These are phyloP conservation scores for Hybognathus amarus DNA, from an alignment of 2,797 vertebrate genomes.

Conservation along the genomic window DNA sequence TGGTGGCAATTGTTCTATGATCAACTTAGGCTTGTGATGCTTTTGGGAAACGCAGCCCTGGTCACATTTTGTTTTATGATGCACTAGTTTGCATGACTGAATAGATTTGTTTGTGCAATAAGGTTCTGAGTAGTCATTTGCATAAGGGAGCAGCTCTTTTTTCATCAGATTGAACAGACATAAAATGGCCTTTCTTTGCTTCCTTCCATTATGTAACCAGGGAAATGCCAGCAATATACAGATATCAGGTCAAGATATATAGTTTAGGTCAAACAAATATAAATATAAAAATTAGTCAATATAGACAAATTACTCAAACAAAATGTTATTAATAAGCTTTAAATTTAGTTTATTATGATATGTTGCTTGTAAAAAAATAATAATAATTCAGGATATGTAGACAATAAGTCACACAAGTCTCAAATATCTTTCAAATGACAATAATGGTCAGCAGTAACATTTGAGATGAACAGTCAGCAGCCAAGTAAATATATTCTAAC, in stretches of 20 bases:
- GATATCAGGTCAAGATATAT: neutral
- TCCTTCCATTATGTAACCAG: constrained; percentile 3
- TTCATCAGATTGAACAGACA: constrained; percentile 17
- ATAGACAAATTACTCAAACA: neutral
- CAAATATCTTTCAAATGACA: neutral
- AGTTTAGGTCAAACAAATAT: neutral
- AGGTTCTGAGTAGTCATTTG: constrained; percentile 66
- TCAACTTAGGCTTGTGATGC: neutral
- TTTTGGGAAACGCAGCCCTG: neutral
- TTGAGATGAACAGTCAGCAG: neutral
- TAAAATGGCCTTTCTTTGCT: neutral
- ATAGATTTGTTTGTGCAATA: constrained; percentile 76
- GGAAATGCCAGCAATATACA: neutral
- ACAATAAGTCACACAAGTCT: neutral
- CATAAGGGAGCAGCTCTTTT: constrained; percentile 43
- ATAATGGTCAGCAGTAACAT: neutral
- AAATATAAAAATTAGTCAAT: too few species aligned
- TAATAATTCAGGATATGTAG: neutral
- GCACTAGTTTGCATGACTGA: constrained; percentile 71
- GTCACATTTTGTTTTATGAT: constrained; percentile 12
- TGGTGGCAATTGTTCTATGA: neutral
- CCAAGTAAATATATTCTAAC: neutral
- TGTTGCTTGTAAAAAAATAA: neutral
- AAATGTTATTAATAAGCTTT: neutral
- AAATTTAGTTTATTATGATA: neutral